phyloP scores from a whole-genome alignment of 2,888 invertebrate species.

The Laothoe populi region DNA sequence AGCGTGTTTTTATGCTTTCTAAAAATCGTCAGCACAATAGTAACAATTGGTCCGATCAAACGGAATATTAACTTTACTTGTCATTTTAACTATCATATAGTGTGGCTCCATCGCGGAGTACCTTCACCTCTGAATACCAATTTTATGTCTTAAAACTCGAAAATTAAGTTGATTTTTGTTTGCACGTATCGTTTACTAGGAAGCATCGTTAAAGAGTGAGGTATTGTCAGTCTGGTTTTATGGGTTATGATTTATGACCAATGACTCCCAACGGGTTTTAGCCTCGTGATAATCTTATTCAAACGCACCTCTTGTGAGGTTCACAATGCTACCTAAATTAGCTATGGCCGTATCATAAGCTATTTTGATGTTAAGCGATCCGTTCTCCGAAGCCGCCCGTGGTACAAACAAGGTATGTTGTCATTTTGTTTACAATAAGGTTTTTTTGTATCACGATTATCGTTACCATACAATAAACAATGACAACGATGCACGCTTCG shows the following conservation, averaged over 20 bases:
- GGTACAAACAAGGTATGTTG: conserved; percentile 67
- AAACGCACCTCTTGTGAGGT: conserved; percentile 75
- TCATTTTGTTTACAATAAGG: conserved; percentile 57
- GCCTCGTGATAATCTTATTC: conserved; percentile 81
- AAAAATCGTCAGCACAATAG: conserved; percentile 79
- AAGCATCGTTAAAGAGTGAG: conserved; percentile 72
- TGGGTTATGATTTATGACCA: conserved; percentile 84
- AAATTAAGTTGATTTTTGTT: conserved; percentile 45
- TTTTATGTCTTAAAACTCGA: conserved; percentile 36
- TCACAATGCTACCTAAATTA: conserved; percentile 85
- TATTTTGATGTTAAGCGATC: conserved; percentile 64
- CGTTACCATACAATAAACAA: conserved; percentile 47
- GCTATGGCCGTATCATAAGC: conserved; percentile 73
- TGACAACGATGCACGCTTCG: conserved; percentile 46
- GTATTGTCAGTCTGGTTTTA: conserved; percentile 82
- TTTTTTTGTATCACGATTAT: conserved; percentile 55
- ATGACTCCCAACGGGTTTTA: conserved; percentile 83
- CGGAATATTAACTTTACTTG: conserved; percentile 84
- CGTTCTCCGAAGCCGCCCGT: conserved; percentile 52
- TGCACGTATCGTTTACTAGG: conserved; percentile 53
- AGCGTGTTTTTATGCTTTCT: conserved; percentile 69
- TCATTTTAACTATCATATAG: conserved; percentile 79
- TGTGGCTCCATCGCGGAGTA: conserved; percentile 56
- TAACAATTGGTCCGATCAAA: conserved; percentile 84
- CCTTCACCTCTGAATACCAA: conserved; percentile 34